phyloP scores from a whole-genome alignment of 2,888 invertebrate species.

The Cryptophagus acutangulus region DNA sequence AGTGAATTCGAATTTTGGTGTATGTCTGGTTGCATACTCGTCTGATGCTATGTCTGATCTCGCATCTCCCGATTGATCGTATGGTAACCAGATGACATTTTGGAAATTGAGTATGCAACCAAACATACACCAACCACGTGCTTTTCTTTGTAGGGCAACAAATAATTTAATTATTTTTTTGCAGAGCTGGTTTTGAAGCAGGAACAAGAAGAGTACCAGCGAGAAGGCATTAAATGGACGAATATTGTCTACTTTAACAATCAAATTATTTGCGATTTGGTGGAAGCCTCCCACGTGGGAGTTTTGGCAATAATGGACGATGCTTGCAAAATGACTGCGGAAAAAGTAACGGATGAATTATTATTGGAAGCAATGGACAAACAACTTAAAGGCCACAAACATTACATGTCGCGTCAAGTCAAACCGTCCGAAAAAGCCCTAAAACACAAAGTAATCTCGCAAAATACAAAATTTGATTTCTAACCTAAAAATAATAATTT shows the following conservation, averaged over 20 bases:
- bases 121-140: too few species aligned
- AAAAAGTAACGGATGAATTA: slow-evolving; percentile 77
- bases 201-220: slow-evolving; percentile 95
- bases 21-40: too few species aligned
- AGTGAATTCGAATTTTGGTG: slow-evolving; percentile 29
- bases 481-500: too few species aligned
- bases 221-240: slow-evolving; percentile 94
- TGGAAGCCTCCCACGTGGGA: slow-evolving; percentile 90
- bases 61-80: too few species aligned
- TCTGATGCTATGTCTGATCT: too few species aligned
- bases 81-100: too few species aligned
- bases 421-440: slow-evolving; percentile 77
- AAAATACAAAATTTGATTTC: too few species aligned
- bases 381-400: slow-evolving; percentile 77
- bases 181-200: slow-evolving; percentile 95
- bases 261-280: slow-evolving; percentile 90
- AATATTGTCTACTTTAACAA: slow-evolving; percentile 97
- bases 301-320: slow-evolving; percentile 91
- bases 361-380: slow-evolving; percentile 91
- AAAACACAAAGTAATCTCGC: slow-evolving; percentile 67
- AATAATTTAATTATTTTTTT: slow-evolving; percentile 95
- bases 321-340: slow-evolving; percentile 86
- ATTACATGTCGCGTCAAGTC: slow-evolving; percentile 84
- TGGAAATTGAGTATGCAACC: too few species aligned
- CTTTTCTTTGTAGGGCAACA: slow-evolving; percentile 64